These are phyloP conservation scores for Gadus macrocephalus DNA, from an alignment of 2,113 vertebrate genomes.

Conservation along the genomic window DNA sequence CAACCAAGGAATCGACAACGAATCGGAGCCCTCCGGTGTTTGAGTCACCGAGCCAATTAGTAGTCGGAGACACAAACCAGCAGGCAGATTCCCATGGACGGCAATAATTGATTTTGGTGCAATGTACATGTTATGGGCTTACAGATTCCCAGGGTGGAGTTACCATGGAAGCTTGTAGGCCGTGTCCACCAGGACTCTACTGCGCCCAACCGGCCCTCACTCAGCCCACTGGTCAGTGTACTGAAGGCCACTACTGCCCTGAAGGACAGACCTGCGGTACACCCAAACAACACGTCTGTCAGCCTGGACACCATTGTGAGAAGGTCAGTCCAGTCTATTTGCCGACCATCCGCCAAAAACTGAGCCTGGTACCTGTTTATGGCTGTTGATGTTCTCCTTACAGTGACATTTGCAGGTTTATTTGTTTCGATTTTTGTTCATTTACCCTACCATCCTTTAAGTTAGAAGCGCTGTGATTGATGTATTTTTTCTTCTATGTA, in stretches of 20 bases:
- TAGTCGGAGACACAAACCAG: too few relatives aligned
- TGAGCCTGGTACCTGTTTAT: too few relatives aligned
- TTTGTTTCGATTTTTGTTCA: too few relatives aligned
- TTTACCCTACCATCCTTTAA: too few relatives aligned
- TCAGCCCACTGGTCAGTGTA: constrained; percentile 66
- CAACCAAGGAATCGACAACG: neutral
- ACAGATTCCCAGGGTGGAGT: constrained; percentile 58
- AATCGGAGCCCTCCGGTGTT: too few relatives aligned
- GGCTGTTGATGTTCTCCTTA: too few relatives aligned
- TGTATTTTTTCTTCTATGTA: neutral
- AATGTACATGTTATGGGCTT: constrained; percentile 5
- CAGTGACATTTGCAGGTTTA: too few relatives aligned
- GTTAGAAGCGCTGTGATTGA: neutral
- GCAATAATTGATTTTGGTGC: too few relatives aligned
- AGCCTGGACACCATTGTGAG: constrained; percentile 75
- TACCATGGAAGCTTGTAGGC: constrained; percentile 52
- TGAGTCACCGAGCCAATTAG: too few relatives aligned
- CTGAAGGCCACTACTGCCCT: constrained; percentile 72
- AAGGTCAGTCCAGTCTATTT: constrained; percentile 55
- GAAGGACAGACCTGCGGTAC: constrained; percentile 64
- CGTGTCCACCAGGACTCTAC: constrained; percentile 69
- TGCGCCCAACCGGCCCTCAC: constrained; percentile 56
- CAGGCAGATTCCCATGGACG: too few relatives aligned
- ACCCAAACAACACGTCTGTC: constrained; percentile 66
- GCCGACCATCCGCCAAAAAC: too few relatives aligned